A percentile compares a stretch with the other conserved stretches of the same genome.
Conservation (phyloP, 2,113 vertebrate species). For the Daphoenositta chrysoptera region DNA sequence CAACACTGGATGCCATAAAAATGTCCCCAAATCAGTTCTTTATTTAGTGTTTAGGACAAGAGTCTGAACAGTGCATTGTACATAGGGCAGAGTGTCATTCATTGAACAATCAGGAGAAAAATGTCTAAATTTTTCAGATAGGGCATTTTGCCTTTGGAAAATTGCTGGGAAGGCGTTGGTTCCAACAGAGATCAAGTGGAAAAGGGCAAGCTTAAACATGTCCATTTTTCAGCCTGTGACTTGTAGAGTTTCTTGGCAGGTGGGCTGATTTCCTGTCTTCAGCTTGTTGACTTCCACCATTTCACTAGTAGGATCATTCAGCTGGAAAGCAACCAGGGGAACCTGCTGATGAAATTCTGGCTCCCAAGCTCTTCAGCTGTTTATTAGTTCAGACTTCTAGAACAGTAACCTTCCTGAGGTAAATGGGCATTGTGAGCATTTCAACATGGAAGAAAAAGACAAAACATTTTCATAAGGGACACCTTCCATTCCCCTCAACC, state of each 20-base stretch:
- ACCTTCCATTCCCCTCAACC: neutral
- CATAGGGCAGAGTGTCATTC: neutral
- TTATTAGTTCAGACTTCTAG: neutral
- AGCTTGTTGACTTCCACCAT: neutral
- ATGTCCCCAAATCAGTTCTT: neutral
- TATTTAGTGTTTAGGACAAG: neutral
- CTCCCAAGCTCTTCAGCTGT: neutral
- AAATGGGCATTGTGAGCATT: neutral
- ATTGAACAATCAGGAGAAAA: neutral
- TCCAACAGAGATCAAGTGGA: neutral
- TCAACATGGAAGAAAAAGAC: neutral
- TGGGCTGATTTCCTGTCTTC: neutral
- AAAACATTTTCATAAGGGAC: neutral
- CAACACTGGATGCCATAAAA: neutral
- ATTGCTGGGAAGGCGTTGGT: neutral
- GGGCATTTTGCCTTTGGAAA: neutral
- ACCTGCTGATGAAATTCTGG: neutral
- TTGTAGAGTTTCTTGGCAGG: neutral
- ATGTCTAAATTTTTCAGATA: neutral
- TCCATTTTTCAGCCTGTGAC: neutral
- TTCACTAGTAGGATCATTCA: neutral
- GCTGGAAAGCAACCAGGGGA: neutral
- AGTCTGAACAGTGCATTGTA: neutral
- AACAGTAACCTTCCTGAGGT: neutral
- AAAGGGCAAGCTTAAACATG: neutral